Conservation (phyloP, 1,140 invertebrate species). For the Drosophila seguyi region DNA sequence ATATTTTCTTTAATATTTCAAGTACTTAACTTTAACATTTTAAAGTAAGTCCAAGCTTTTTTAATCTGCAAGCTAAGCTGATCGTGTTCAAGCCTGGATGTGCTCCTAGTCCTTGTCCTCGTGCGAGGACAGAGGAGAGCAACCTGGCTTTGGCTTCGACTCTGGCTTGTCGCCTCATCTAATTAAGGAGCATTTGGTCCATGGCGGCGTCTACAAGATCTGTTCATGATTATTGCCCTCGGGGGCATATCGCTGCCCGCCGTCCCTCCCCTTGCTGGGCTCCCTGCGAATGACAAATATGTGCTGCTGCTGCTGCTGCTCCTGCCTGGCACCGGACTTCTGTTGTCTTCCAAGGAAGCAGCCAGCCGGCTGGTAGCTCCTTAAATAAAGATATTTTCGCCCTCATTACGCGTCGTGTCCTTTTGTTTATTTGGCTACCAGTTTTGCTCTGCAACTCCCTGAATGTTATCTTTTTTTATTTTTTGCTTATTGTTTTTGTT, state of each 20-base stretch:
- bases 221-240: conserved; percentile 75
- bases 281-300: conserved; percentile 81
- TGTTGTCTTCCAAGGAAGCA: conserved; percentile 68
- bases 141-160: conserved; percentile 9
- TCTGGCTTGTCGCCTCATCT: conserved; percentile 76
- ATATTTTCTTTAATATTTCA: background rate
- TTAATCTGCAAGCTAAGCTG: background rate
- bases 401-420: conserved; percentile 80
- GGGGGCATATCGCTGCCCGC: conserved; percentile 62
- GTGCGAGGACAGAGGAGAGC: background rate
- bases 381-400: conserved; percentile 84
- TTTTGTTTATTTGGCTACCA: conserved; percentile 69
- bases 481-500: conserved; percentile 20
- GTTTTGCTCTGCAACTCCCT: conserved; percentile 7
- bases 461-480: background rate
- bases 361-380: conserved; percentile 42
- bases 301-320: conserved; percentile 50
- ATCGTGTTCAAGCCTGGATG: conserved; percentile 35
- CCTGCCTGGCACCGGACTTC: conserved; percentile 23
- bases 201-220: conserved; percentile 70
- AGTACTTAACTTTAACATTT: background rate
- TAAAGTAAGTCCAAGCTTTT: background rate
- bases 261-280: conserved; percentile 17
- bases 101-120: conserved; percentile 11
- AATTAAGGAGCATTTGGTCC: conserved; percentile 78